Conservation (phyloP, 2,888 invertebrate genomes). For the Pheosia gnoma region DNA sequence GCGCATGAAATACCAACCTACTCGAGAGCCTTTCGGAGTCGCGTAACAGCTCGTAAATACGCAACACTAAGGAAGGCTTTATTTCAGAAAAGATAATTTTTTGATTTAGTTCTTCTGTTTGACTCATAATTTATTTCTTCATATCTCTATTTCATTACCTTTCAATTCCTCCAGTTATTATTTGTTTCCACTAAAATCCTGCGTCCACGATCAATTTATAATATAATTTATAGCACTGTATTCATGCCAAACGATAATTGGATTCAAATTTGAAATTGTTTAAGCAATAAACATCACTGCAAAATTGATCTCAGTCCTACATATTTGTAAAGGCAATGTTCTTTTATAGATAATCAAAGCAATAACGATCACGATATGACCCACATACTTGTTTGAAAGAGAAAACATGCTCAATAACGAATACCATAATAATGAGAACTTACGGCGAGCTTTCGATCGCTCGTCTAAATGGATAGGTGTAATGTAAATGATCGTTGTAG, state of each 20-base stretch:
- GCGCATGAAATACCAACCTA: constrained; percentile 1
- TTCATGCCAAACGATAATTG: constrained; percentile 13
- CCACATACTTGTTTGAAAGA: constrained; percentile 62
- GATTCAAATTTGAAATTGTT: constrained; percentile 22
- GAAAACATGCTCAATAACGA: constrained; percentile 62
- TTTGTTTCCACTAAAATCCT: neutral
- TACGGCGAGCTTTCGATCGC: constrained; percentile 60
- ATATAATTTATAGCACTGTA: constrained; percentile 2
- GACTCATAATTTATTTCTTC: constrained; percentile 6
- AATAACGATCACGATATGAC: constrained; percentile 64
- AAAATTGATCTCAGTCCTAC: constrained; percentile 43
- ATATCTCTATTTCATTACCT: constrained; percentile 8
- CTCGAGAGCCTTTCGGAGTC: constrained; percentile 10
- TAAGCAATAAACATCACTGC: constrained; percentile 35
- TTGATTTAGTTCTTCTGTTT: constrained; percentile 13
- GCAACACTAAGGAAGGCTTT: constrained; percentile 9
- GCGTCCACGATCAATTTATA: neutral
- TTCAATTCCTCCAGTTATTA: constrained; percentile 8
- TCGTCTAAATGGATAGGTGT: constrained; percentile 62
- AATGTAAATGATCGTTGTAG: constrained; percentile 62
- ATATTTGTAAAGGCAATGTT: constrained; percentile 41
- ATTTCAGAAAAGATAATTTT: constrained; percentile 12
- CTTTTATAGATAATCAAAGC: constrained; percentile 59
- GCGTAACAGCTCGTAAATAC: constrained; percentile 10
- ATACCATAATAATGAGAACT: constrained; percentile 60